Percentiles rank a stretch among this genome's conserved stretches.
phyloP scores from a whole-genome alignment of 92 coral and sea anemone species.

The Porites evermanni region DNA sequence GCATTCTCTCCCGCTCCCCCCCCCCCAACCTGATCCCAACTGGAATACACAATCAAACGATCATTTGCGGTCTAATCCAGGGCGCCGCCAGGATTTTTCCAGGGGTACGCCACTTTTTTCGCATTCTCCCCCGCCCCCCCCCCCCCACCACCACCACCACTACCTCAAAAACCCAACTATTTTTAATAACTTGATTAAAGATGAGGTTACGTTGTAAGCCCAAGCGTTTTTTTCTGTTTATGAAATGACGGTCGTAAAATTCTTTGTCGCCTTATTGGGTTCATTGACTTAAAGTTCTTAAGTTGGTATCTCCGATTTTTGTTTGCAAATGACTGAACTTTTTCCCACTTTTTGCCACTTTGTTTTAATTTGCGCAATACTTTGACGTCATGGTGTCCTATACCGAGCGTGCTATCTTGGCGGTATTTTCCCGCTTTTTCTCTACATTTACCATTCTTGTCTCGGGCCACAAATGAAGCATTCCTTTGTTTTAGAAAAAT shows the following conservation, averaged over 20 bases:
- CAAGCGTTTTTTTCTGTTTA: no score
- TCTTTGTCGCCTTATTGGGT: background rate
- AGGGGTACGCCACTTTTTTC: no score
- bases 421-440: background rate
- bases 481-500: background rate
- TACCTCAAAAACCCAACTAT: no score
- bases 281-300: background rate
- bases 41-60: no score
- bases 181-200: no score
- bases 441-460: background rate
- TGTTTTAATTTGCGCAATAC: background rate
- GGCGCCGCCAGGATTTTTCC: no score
- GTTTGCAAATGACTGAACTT: background rate
- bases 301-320: background rate
- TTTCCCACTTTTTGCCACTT: background rate
- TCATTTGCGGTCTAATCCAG: no score
- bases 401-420: background rate
- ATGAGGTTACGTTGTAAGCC: no score
- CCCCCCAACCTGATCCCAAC: no score
- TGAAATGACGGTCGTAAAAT: background rate
- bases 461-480: background rate
- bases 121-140: no score
- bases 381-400: background rate
- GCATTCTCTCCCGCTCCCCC: no score
- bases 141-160: no score